A percentile compares a stretch with the other conserved stretches of the same genome.
phyloP scores from a whole-genome alignment of 1,140 invertebrate species.

The Caenorhabditis briggsae region DNA sequence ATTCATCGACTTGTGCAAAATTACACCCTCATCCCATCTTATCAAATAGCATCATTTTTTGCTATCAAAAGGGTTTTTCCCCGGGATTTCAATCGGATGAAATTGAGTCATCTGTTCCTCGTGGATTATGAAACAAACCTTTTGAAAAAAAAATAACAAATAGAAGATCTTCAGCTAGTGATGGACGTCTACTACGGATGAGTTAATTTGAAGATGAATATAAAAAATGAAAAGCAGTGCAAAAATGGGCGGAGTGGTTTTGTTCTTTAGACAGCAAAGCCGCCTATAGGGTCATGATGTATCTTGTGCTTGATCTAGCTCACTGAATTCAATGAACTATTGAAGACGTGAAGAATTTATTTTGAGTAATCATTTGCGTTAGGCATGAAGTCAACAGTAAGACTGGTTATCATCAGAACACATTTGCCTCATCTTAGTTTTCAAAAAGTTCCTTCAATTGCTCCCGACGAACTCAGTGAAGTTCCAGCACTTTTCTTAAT shows the following conservation, averaged over 20 bases:
- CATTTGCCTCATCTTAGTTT: no score
- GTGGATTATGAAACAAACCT: not conserved
- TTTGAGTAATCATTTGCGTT: no score
- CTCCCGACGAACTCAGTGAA: not conserved
- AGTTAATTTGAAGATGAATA: not conserved
- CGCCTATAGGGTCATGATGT: no score
- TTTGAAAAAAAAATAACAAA: not conserved
- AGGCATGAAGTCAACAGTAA: no score
- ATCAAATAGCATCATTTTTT: not conserved
- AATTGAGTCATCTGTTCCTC: not conserved
- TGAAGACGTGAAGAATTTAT: no score
- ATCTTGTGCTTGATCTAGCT: not conserved
- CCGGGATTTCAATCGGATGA: not conserved
- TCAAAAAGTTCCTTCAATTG: no score
- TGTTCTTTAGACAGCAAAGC: not conserved
- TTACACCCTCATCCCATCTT: not conserved
- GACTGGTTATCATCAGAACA: no score
- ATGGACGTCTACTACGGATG: not conserved
- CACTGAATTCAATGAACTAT: not conserved
- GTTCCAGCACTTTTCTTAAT: not conserved
- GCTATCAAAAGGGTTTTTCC: not conserved
- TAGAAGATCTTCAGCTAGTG: not conserved
- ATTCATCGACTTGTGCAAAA: no score
- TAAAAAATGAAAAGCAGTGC: slow-evolving; percentile 7
- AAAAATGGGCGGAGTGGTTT: not conserved